Conservation (phyloP, 2,888 invertebrate genomes). For the Ectemnius cavifrons region DNA sequence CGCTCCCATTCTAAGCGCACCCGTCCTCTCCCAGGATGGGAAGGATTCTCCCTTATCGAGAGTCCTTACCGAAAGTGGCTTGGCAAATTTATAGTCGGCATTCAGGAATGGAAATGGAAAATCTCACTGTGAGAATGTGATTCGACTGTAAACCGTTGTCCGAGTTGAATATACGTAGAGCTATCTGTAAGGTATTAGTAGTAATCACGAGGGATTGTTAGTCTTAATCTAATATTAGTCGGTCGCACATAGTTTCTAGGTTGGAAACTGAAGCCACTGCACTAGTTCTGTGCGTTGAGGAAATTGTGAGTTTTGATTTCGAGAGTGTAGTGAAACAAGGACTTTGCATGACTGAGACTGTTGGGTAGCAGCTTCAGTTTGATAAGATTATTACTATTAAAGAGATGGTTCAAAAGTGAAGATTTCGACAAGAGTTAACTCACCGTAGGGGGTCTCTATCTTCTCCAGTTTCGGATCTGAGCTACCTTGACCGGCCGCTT, state of each 20-base stretch:
- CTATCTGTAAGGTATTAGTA: too few species aligned
- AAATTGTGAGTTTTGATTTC: too few species aligned
- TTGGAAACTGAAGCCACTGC: slow-evolving; percentile 5
- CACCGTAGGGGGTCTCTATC: slow-evolving; percentile 96
- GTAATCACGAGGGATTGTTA: too few species aligned
- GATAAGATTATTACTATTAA: background rate
- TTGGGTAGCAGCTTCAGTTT: background rate
- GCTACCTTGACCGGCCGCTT: slow-evolving; percentile 80
- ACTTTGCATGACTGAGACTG: background rate
- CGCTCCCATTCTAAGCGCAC: too few species aligned
- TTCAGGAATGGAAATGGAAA: background rate
- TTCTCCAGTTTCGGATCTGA: slow-evolving; percentile 85
- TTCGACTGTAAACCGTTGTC: too few species aligned
- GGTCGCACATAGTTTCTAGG: background rate
- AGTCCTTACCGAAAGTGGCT: too few species aligned
- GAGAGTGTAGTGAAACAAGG: too few species aligned
- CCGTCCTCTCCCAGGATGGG: too few species aligned
- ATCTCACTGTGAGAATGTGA: background rate
- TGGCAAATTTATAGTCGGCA: too few species aligned
- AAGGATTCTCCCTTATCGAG: too few species aligned
- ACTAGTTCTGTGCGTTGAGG: too few species aligned
- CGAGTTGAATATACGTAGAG: too few species aligned
- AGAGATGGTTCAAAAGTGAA: background rate
- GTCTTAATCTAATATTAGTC: slow-evolving; percentile 1
- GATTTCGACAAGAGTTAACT: slow-evolving; percentile 75